A percentile compares a stretch with the other conserved stretches of the same genome.
Conservation (phyloP, 1,140 invertebrate genomes). For the Cryptotermes secundus region DNA sequence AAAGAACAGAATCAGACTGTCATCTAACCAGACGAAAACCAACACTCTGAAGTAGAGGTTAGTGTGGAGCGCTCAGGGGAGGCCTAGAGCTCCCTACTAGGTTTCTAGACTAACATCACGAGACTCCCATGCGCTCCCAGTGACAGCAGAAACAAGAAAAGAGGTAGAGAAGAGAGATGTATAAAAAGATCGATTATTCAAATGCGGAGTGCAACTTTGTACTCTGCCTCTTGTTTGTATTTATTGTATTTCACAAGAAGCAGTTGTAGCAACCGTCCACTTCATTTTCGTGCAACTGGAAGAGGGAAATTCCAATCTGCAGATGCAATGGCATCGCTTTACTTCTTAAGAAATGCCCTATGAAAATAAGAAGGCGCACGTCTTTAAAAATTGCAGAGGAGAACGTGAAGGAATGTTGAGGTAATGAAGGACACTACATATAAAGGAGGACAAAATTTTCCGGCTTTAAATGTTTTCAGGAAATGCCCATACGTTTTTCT, state of each 20-base stretch:
- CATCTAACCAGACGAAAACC: not conserved
- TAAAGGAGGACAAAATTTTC: too few relatives aligned
- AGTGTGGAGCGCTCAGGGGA: too few relatives aligned
- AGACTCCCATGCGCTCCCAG: not conserved
- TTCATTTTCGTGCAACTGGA: not conserved
- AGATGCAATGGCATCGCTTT: too few relatives aligned
- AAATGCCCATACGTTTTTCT: too few relatives aligned
- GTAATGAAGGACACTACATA: too few relatives aligned
- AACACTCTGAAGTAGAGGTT: too few relatives aligned
- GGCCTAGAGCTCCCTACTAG: not conserved
- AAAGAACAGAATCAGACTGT: not conserved
- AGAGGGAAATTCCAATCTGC: not conserved
- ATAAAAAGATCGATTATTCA: slow-evolving; percentile 31
- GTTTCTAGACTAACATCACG: not conserved
- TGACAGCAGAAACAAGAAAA: not conserved
- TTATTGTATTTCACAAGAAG: not conserved
- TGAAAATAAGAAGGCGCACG: too few relatives aligned
- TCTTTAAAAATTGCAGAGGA: too few relatives aligned
- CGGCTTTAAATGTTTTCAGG: too few relatives aligned
- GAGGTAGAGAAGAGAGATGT: not conserved
- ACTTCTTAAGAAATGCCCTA: too few relatives aligned
- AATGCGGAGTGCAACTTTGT: slow-evolving; percentile 27
- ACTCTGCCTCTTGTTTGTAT: not conserved
- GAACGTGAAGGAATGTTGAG: too few relatives aligned
- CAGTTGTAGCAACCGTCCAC: not conserved